A percentile compares a stretch with the other conserved stretches of the same genome.
Conservation (phyloP, 2,797 vertebrate species). For the Onychomys leucogaster region DNA sequence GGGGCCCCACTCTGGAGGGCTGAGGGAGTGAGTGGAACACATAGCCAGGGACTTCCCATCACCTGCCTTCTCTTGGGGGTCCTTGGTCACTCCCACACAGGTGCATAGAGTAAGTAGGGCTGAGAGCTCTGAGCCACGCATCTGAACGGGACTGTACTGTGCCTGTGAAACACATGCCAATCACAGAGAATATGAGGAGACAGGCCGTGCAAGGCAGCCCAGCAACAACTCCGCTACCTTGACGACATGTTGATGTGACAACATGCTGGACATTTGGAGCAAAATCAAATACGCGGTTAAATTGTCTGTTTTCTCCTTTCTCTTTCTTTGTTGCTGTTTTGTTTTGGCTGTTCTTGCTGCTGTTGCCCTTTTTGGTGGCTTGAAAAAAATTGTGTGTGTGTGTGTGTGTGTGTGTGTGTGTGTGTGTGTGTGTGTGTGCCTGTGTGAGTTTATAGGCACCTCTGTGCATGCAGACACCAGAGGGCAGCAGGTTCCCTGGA, state of each 20-base stretch:
- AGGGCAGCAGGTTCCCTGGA: not conserved
- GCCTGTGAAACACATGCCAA: fast-evolving
- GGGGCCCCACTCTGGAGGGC: too few relatives aligned
- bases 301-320: not conserved
- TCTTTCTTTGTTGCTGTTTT: not conserved
- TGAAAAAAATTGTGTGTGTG: not conserved
- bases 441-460: not conserved
- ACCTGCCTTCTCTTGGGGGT: not conserved
- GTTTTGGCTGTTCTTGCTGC: not conserved
- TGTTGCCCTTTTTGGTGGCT: not conserved
- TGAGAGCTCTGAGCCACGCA: fast-evolving
- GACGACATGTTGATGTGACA: not conserved
- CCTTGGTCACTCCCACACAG: not conserved
- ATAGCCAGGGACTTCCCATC: not conserved
- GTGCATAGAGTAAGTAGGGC: not conserved
- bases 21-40: not conserved
- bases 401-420: not conserved
- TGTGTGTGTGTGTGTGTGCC: not conserved
- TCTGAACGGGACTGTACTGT: fast-evolving
- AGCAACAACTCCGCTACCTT: not conserved
- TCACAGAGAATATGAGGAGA: not conserved
- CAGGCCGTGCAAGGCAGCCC: fast-evolving
- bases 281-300: not conserved
- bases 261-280: not conserved
- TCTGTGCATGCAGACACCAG: not conserved